phyloP scores from a whole-genome alignment of 2,888 invertebrate genomes.

The Cheilosia variabilis region DNA sequence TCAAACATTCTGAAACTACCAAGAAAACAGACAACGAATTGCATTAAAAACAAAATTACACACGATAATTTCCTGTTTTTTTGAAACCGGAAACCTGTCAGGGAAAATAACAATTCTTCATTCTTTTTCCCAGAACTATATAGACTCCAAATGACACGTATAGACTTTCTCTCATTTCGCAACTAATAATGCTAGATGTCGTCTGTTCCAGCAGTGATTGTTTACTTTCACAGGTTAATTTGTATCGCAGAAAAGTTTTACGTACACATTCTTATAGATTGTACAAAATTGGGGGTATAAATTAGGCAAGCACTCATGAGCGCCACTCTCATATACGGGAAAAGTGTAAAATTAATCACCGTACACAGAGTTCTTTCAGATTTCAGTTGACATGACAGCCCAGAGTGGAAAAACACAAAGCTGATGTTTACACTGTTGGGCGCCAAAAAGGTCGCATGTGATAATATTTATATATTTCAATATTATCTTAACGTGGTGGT shows the following conservation, averaged over 20 bases:
- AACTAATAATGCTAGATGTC: neutral
- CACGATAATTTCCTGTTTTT: neutral
- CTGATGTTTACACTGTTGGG: slow-evolving; percentile 19
- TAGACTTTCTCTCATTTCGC: slow-evolving; percentile 20
- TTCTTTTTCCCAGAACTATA: slow-evolving; percentile 10
- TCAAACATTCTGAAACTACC: neutral
- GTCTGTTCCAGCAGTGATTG: slow-evolving; percentile 1
- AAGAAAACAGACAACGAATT: neutral
- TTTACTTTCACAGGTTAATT: slow-evolving; percentile 15
- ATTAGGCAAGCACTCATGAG: slow-evolving; percentile 4
- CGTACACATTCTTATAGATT: neutral
- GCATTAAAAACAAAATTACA: neutral
- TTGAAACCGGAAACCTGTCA: slow-evolving; percentile 16
- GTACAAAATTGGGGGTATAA: neutral
- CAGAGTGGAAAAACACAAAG: slow-evolving; percentile 23
- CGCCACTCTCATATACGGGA: neutral
- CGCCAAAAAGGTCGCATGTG: slow-evolving; percentile 29
- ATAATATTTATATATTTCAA: slow-evolving; percentile 12
- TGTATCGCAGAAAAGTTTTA: neutral
- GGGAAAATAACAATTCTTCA: slow-evolving; percentile 12
- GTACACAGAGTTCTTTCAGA: neutral
- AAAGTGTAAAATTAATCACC: slow-evolving; percentile 27
- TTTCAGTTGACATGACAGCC: slow-evolving; percentile 13
- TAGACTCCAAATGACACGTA: neutral
- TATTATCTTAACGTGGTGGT: slow-evolving; percentile 20